Evolutionary conservation across 2,888 invertebrate species (phyloP), one percentile per base, ranked within the genome.

Genomic region (Laothoe populi): DNA sequence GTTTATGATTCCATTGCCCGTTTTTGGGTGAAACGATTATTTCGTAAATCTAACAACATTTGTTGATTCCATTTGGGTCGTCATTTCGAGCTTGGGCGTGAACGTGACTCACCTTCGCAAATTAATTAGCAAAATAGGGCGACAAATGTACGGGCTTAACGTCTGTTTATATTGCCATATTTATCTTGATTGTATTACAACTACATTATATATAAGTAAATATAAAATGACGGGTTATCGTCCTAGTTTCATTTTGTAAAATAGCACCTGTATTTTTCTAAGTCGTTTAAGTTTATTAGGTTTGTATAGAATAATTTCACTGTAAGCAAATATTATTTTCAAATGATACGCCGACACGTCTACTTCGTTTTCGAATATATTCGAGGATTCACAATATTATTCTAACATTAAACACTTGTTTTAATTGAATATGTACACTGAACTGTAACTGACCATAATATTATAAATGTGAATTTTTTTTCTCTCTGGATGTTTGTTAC

Each of bases 61-160:
- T 64, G 70, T 65, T 78, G 74, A 77, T 77, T 77, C 69, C 69
- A 78, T 82, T 83, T 73, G 63, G 70, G 74, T 64, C 66, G 73
- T 70, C 64, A 71, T 70, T 64, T 66, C 63, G 45, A 57, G 59
- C 74, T 61, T 66, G 77, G 84, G 86, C 68, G 84, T 75, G 78
- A 70, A 69, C 68, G 69, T 72, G 87, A 74, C 81, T 79, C 84
- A 77, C 81, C 78, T 70, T 68, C 65, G 68, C 78, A 77, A 86
- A 83, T 83, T 87, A 84, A 88, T 88, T 86, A 85, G 76, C 64
- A 64, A 82, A 83, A 80, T 82, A 73, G 83, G 75, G 66, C 77
- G 24, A 38, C 53, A 53, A 24, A 57, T 35, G 35, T 45, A 35
- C 35, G 19, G 19, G 53, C 53, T 35, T 53, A 19, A 53, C 53